A percentile compares a stretch with the other conserved stretches of the same genome.
These are phyloP conservation scores for Lepilemur ruficaudatus DNA, from an alignment of 2,797 vertebrate genomes.

Conservation along the genomic window DNA sequence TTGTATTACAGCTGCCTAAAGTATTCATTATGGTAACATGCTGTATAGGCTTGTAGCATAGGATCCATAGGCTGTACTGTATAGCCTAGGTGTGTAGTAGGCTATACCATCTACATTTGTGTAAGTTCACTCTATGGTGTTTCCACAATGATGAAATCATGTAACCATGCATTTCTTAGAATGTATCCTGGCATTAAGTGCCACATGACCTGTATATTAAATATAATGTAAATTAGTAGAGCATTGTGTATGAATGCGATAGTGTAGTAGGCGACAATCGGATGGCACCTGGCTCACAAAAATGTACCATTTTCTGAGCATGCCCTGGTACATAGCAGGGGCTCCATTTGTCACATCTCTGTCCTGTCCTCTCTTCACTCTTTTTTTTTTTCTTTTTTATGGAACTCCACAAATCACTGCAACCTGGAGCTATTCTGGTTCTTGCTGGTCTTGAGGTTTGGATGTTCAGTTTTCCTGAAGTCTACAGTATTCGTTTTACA, in stretches of 20 bases:
- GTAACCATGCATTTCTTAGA: background rate
- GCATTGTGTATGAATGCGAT: background rate
- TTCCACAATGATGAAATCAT: background rate
- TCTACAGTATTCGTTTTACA: background rate
- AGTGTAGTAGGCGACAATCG: background rate
- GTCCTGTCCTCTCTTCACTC: background rate
- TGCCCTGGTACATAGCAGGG: background rate
- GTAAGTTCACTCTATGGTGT: background rate
- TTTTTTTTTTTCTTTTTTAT: background rate
- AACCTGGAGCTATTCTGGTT: background rate
- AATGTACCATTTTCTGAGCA: background rate
- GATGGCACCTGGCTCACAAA: background rate
- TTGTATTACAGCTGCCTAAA: background rate
- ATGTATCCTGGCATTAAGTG: background rate
- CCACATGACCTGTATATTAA: background rate
- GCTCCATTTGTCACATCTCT: background rate
- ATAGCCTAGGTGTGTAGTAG: background rate
- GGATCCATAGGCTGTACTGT: background rate
- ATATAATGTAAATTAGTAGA: background rate
- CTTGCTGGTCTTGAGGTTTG: background rate
- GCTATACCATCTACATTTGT: background rate
- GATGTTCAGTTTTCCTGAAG: background rate
- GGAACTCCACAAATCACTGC: background rate
- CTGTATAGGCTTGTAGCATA: background rate
- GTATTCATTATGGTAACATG: background rate